Evolutionary conservation across 2,797 vertebrate species (phyloP), one percentile per base, ranked within the genome.

Genomic region (Sebastes taczanowskii): DNA sequence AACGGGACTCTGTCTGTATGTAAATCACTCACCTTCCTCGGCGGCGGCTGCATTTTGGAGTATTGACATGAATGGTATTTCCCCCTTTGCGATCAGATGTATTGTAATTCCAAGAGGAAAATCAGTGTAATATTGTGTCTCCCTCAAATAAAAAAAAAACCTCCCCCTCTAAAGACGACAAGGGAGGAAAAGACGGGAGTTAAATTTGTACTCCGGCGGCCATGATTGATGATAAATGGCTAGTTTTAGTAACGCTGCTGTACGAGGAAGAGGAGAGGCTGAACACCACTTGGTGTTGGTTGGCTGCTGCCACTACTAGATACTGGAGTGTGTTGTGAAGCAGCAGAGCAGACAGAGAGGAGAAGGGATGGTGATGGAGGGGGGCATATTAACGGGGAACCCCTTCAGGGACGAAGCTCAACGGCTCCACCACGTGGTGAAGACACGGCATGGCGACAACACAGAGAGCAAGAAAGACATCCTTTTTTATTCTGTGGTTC

Each of bases 31-130:
- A 98, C 98, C 97, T 98, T 98, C 96, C 97, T 97, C 96, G 98
- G 97, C 94, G 98, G 98, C 87, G 97, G 98, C 97, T 98, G 98
- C 98, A 98, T 99, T 94, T 95, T 97, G 97, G 92, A 94, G 95
- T 93, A 92, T 95, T 94, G 95, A 96, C 94, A 95, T 95, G 95
- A 94, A 96, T 96, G 93, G 95, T 97, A 90, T 95, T 96, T 95
- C 93, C 95, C 91, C 38, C 38, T 42, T 87, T 69, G 86, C 83
- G 85, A 92, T 42, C 38, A 42, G 91, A 90, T 89, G 92, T 91
- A 86, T 88, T 91, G 88, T 93, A 95, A 93, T 91, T 94, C 94
- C 89, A 18, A 46, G 3, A 88, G 88, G 85, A 85, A 92, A 83
- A 88, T 94, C 89, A 83, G 80, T 76, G 80, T 67, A 76, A 81